A percentile compares a stretch with the other conserved stretches of the same genome.
phyloP scores from a whole-genome alignment of 2,888 invertebrate genomes.

The Drosophila subsilvestris region DNA sequence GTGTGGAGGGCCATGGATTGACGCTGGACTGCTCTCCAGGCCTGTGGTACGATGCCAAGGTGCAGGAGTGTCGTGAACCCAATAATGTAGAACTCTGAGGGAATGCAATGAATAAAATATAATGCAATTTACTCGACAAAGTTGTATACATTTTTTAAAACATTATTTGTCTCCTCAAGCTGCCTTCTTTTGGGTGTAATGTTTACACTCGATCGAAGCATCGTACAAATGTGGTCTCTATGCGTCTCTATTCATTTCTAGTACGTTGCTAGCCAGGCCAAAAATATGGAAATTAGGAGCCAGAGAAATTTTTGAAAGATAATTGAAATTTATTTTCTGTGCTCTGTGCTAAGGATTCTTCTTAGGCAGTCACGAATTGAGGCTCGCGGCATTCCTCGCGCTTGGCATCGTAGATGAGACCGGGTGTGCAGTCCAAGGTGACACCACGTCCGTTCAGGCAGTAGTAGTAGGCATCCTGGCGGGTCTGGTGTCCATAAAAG shows the following conservation, averaged over 20 bases:
- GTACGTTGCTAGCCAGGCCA: background rate
- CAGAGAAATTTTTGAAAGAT: background rate
- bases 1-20: constrained; percentile 79
- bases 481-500: constrained; percentile 69
- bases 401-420: constrained; percentile 75
- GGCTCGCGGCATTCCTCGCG: constrained; percentile 75
- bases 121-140: background rate
- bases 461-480: constrained; percentile 74
- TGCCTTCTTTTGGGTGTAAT: background rate
- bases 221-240: background rate
- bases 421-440: constrained; percentile 81
- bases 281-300: background rate
- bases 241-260: too few species aligned
- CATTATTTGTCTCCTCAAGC: background rate
- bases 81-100: constrained; percentile 38
- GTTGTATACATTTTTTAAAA: background rate
- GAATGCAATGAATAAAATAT: constrained; percentile 1
- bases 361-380: constrained; percentile 47
- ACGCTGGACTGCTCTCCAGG: constrained; percentile 80
- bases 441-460: constrained; percentile 81
- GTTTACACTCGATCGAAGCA: background rate
- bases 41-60: constrained; percentile 70
- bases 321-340: constrained; percentile 21
- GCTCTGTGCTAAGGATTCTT: background rate
- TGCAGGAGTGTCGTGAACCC: constrained; percentile 75